Evolutionary conservation across 2,797 vertebrate species (phyloP), one percentile per base, ranked within the genome.

Genomic region (Crax fasciolata): DNA sequence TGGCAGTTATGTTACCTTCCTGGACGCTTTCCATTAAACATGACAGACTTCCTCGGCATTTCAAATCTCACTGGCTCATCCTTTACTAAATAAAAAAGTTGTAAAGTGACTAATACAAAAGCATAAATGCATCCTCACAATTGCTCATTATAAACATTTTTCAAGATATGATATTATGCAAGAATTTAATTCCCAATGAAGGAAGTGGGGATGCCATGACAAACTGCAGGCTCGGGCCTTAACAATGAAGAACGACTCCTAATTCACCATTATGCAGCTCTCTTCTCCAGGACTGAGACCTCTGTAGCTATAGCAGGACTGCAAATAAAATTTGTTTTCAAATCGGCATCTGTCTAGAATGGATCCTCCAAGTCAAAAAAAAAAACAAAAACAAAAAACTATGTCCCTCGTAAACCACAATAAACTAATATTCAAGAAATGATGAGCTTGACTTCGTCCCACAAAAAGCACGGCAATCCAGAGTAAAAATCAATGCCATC

Each of bases 351-450:
- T 84, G 44, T 58, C 43, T 65, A 43, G 10, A 83, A 91, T 15
- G 32, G 61, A 65, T 84, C 27, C 18, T 32, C 12, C 32, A 43
- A 95, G 85, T 35, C 62, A 57, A 57, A 21, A 57, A 93, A 91
- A 74, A 35, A 35, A 35, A 35, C 35, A 35, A 57, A 57, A 21
- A 57, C 92, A 91, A 74, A 86, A 46, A 55, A 81, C 23, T 44
- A 49, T 58, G 71, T 79, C 55, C 38, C 52, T 87, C 46, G 89
- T 90, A 87, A 96, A 92, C 78, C 38, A 85, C 59, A 89, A 59
- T 71, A 88, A 94, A 79, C 10, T 79, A 55, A 41, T 44, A 49
- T 66, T 48, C 39, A 44, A 83, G n/a, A 57, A 75, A 88, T 32
- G 25, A 83, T 80, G 63, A 87, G 44, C 54, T 73, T 66, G 55